Evolutionary conservation across 2,888 invertebrate genomes (phyloP).

Genomic region (Erannis defoliaria): DNA sequence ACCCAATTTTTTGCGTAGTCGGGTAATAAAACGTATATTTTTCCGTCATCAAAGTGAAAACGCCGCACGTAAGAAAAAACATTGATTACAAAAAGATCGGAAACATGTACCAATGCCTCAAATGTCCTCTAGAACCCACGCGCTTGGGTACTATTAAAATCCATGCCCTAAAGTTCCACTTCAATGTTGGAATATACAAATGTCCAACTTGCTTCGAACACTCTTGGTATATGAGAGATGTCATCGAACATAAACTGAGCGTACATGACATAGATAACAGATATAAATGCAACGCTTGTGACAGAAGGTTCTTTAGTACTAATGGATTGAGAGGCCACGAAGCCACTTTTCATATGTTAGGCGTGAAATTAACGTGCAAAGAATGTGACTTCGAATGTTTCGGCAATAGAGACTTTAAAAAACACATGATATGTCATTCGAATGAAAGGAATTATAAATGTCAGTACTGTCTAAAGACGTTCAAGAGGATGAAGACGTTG

Average conservation of each 20-base stretch:
- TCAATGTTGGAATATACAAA: neutral
- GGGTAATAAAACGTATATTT: too few species aligned
- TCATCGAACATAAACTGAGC: slow-evolving; percentile 60
- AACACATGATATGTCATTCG: slow-evolving; percentile 38
- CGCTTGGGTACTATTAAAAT: neutral
- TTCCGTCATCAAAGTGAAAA: slow-evolving; percentile 1
- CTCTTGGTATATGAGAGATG: neutral
- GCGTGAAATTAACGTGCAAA: slow-evolving; percentile 66
- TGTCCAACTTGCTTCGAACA: neutral
- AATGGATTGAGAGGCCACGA: slow-evolving; percentile 65
- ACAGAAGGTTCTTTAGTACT: slow-evolving; percentile 64
- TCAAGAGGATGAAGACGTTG: slow-evolving; percentile 60
- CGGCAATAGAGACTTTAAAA: slow-evolving; percentile 62
- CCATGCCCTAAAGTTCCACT: neutral
- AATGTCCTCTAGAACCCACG: neutral
- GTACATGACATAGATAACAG: slow-evolving; percentile 70
- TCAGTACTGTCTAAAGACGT: slow-evolving; percentile 74
- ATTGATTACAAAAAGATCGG: slow-evolving; percentile 3
- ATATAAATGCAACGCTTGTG: slow-evolving; percentile 73
- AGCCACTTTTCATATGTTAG: slow-evolving; percentile 75
- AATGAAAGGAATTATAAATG: slow-evolving; percentile 72
- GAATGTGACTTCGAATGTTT: slow-evolving; percentile 71
- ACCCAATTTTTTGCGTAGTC: too few species aligned
- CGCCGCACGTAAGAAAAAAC: neutral
- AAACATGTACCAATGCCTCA: slow-evolving; percentile 2